Conservation (phyloP, 2,888 invertebrate species). For the Cephus pygmeus region DNA sequence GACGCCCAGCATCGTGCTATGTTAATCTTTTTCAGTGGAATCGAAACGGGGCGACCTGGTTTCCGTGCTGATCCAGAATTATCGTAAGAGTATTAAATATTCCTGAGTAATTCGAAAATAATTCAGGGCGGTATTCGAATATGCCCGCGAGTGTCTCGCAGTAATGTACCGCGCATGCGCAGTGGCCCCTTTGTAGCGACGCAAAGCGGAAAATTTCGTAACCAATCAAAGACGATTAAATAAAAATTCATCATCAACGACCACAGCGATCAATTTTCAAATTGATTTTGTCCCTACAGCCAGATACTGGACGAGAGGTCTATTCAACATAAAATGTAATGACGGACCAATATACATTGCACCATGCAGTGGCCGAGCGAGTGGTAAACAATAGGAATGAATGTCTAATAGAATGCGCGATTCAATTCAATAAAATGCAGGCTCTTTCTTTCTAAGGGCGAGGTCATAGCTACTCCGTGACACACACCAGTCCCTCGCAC, state of each 20-base stretch:
- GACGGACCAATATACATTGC: not conserved
- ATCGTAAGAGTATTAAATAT: not conserved
- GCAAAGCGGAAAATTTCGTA: not conserved
- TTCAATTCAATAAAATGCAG: conserved; percentile 32
- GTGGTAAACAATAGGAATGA: conserved; percentile 8
- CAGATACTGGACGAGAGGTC: not conserved
- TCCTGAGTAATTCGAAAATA: not conserved
- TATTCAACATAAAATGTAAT: not conserved
- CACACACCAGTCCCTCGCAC: not conserved
- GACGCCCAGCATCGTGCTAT: not conserved
- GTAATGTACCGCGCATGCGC: not conserved
- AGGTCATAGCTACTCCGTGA: conserved; percentile 32
- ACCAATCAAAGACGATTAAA: not conserved
- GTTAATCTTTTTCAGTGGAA: not conserved
- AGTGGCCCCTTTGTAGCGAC: not conserved
- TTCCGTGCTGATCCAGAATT: not conserved
- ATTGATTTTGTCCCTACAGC: not conserved
- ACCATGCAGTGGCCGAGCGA: not conserved
- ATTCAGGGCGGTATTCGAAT: not conserved
- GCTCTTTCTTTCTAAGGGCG: conserved; percentile 40
- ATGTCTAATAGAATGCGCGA: conserved; percentile 31
- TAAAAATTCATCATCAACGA: not conserved
- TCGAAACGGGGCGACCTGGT: not conserved
- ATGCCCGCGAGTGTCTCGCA: not conserved
- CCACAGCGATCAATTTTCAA: not conserved